Conservation (phyloP, 2,888 invertebrate genomes). For the Noctua janthe region DNA sequence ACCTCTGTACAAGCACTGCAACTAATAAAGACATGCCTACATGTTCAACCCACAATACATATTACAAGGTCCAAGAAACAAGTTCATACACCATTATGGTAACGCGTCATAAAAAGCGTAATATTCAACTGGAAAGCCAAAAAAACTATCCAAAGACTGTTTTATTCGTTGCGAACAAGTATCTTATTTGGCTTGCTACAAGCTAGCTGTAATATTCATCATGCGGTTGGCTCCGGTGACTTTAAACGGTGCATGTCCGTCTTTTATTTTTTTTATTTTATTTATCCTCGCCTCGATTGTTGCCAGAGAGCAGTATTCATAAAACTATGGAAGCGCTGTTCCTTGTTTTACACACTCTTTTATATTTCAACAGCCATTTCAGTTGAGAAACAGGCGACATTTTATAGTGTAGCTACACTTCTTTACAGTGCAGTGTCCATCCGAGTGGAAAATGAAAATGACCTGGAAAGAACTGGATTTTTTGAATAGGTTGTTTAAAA, state of each 20-base stretch:
- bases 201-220: conserved; percentile 87
- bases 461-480: conserved; percentile 48
- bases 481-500: not conserved
- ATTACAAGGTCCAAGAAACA: conserved; percentile 60
- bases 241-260: conserved; percentile 86
- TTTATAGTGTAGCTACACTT: conserved; percentile 70
- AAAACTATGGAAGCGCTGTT: conserved; percentile 82
- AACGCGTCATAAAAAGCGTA: conserved; percentile 75
- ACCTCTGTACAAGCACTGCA: not conserved
- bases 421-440: conserved; percentile 67
- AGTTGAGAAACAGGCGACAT: conserved; percentile 74
- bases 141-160: conserved; percentile 73
- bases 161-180: conserved; percentile 73
- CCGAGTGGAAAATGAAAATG: conserved; percentile 67
- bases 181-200: conserved; percentile 80
- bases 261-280: conserved; percentile 76
- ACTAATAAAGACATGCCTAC: conserved; percentile 34
- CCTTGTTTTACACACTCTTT: conserved; percentile 85
- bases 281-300: conserved; percentile 86
- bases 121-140: conserved; percentile 70
- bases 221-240: conserved; percentile 84
- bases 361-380: conserved; percentile 83
- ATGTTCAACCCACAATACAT: conserved; percentile 18
- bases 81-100: conserved; percentile 63
- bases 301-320: conserved; percentile 84